These are phyloP conservation scores for Hemaris fuciformis DNA, from an alignment of 2,888 invertebrate genomes.

Conservation along the genomic window DNA sequence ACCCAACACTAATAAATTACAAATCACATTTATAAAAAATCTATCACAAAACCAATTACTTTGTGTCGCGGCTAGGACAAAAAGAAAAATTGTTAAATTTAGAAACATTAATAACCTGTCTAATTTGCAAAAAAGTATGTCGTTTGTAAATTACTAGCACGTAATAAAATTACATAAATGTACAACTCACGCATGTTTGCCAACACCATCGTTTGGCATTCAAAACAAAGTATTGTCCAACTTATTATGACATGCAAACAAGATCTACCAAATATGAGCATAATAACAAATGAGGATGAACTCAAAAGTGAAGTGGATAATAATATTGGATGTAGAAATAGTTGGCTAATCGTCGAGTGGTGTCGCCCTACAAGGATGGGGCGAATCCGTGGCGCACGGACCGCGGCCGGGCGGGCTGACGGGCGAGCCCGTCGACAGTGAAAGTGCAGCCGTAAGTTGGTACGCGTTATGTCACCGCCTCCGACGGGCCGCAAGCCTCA, in stretches of 20 bases:
- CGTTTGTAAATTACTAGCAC: constrained; percentile 21
- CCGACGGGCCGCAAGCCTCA: constrained; percentile 39
- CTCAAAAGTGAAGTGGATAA: not conserved
- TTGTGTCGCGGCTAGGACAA: not conserved
- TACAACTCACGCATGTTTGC: constrained; percentile 20
- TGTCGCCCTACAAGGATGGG: constrained; percentile 50
- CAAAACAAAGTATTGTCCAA: not conserved
- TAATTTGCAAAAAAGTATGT: not conserved
- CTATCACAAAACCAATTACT: not conserved
- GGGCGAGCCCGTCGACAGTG: constrained; percentile 52
- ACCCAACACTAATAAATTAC: too few relatives aligned
- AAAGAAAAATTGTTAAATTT: not conserved
- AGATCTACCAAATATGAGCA: not conserved
- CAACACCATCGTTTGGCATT: not conserved
- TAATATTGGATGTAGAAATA: not conserved
- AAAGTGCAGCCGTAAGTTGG: constrained; percentile 66
- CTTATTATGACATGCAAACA: not conserved
- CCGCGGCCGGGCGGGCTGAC: constrained; percentile 40
- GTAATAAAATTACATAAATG: constrained; percentile 16
- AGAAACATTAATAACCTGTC: not conserved
- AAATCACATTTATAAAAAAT: not conserved
- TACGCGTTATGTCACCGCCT: constrained; percentile 72
- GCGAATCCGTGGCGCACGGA: too few relatives aligned
- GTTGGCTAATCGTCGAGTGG: not conserved
- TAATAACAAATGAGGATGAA: not conserved